phyloP scores from a whole-genome alignment of 1,140 invertebrate genomes.

The Cepaea nemoralis region DNA sequence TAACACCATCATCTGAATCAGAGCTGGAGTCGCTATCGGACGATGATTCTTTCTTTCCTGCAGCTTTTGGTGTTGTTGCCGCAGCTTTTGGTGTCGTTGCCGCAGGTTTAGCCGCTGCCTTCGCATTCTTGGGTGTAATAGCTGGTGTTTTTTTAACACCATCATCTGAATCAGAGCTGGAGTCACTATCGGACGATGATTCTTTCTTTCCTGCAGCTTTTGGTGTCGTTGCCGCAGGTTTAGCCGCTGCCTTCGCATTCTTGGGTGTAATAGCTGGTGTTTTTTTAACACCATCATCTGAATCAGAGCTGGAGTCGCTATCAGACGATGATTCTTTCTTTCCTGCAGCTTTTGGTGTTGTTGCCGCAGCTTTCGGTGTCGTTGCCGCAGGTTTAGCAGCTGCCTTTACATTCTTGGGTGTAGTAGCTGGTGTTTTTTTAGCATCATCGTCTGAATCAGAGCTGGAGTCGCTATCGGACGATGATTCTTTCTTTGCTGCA shows the following conservation, averaged over 20 bases:
- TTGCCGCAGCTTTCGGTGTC: too few species aligned
- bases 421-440: not conserved
- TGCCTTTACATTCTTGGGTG: slow-evolving; percentile 22
- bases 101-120: not conserved
- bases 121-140: not conserved
- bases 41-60: slow-evolving; percentile 13
- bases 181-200: slow-evolving; percentile 41
- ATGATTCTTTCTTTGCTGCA: slow-evolving; percentile 3
- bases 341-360: too few species aligned
- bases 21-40: slow-evolving; percentile 36
- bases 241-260: not conserved
- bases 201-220: slow-evolving; percentile 9
- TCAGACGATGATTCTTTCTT: too few species aligned
- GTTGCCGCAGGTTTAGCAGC: not conserved
- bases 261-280: not conserved
- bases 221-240: not conserved
- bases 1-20: slow-evolving; percentile 22
- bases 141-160: not conserved
- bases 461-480: slow-evolving; percentile 42
- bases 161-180: slow-evolving; percentile 45
- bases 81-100: not conserved
- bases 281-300: not conserved
- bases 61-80: not conserved
- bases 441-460: slow-evolving; percentile 31
- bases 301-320: too few species aligned